Conservation (phyloP, 2,113 vertebrate genomes). For the Phasianus colchicus region DNA sequence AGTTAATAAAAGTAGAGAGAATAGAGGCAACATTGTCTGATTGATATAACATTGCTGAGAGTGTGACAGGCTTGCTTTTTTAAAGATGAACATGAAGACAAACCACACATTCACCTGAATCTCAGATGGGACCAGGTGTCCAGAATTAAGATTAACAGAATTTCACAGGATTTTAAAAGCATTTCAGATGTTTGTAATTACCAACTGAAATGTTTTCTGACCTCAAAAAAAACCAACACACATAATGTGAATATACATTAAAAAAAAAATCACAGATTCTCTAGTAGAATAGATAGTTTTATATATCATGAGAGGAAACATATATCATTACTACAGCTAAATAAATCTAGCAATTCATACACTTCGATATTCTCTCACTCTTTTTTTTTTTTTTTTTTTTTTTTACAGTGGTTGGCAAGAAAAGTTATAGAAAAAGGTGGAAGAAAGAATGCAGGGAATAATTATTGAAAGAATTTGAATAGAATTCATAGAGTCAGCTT, state of each 20-base stretch:
- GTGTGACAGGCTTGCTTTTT: background rate
- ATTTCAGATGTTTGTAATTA: background rate
- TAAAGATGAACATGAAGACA: background rate
- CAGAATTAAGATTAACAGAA: background rate
- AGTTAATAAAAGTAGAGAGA: conserved; percentile 39
- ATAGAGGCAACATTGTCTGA: background rate
- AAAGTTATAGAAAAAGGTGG: background rate
- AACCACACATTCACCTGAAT: background rate
- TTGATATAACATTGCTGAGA: background rate
- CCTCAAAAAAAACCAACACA: background rate
- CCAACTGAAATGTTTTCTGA: background rate
- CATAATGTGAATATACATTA: background rate
- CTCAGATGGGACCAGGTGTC: background rate
- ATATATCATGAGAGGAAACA: background rate
- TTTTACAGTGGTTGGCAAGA: background rate
- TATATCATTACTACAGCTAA: background rate
- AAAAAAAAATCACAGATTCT: background rate
- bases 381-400: background rate
- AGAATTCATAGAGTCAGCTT: background rate
- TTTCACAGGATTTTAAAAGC: background rate
- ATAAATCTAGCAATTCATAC: background rate
- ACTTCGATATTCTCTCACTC: background rate
- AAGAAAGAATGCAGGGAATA: background rate
- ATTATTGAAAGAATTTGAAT: background rate
- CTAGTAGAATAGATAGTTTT: background rate